A percentile compares a stretch with the other conserved stretches of the same genome.
Evolutionary conservation across 2,888 invertebrate species (phyloP).

Genomic region (Drosophila ezoana): DNA sequence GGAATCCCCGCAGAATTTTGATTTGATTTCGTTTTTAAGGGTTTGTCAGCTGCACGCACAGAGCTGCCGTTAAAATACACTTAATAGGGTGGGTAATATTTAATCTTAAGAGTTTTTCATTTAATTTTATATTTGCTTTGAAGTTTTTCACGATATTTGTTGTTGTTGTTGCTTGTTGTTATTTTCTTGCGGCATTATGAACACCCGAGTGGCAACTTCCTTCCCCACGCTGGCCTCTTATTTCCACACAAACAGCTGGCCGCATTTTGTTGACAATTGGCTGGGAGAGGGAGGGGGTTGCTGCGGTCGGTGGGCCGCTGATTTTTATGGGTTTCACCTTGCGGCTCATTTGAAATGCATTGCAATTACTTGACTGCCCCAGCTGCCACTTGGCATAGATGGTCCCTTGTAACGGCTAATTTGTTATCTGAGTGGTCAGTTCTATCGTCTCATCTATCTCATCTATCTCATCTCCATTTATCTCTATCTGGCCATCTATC

Average conservation of each 20-base stretch:
- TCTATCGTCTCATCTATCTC: slow-evolving; percentile 20
- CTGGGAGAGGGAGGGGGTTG: not conserved
- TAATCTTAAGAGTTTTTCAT: slow-evolving; percentile 52
- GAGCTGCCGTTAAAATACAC: slow-evolving; percentile 12
- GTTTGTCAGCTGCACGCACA: slow-evolving; percentile 12
- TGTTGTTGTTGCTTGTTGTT: slow-evolving; percentile 24
- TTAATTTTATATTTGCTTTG: slow-evolving; percentile 56
- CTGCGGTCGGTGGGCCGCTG: not conserved
- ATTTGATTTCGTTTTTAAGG: slow-evolving; percentile 32
- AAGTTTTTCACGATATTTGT: slow-evolving; percentile 39
- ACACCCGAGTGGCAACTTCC: slow-evolving; percentile 35
- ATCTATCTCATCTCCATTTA: slow-evolving; percentile 9
- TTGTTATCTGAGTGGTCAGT: slow-evolving; percentile 23
- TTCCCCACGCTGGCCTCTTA: not conserved
- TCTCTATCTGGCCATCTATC: slow-evolving; percentile 2
- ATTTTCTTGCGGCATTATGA: slow-evolving; percentile 41
- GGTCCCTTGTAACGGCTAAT: slow-evolving; percentile 39
- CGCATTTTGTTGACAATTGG: slow-evolving; percentile 24
- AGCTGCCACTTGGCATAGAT: not conserved
- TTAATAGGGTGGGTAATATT: slow-evolving; percentile 44
- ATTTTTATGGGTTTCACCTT: slow-evolving; percentile 7
- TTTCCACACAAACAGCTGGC: not conserved
- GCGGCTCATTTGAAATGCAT: slow-evolving; percentile 62
- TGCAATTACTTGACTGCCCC: slow-evolving; percentile 31
- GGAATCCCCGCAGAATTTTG: slow-evolving; percentile 5